Evolutionary conservation across 2,113 vertebrate genomes (phyloP), one percentile per base, ranked within the genome.

Genomic region (Tenebrosternarchus preto): DNA sequence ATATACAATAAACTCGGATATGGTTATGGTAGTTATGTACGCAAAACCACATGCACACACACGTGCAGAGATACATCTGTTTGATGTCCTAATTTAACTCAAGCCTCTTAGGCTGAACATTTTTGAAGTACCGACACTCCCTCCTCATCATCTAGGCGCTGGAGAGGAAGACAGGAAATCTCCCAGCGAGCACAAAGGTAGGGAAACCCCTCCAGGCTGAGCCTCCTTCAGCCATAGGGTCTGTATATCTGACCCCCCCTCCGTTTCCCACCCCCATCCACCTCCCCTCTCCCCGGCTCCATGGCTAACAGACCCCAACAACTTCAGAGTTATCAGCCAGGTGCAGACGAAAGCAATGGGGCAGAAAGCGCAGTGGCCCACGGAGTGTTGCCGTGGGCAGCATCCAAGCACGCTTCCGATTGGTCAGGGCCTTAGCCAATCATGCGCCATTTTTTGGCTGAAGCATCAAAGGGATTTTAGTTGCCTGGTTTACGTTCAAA

Each of bases 1-100:
- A 83, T 9, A 60, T 66, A 73, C 33, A 71, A 70, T 59, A 72
- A 72, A 25, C 50, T 25, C 46, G 9, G 29, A 67, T 80, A 36
- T 50, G 50, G 77, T 72, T 72, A 50, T 15, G 20, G 2, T 20
- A 33, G 11, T 61, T n/a, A 29, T 31, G 17, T 25, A 53, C 25
- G 70, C 59, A 72, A 27, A 82, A 61, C 61, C 27, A 22, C 31
- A 19, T 39, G 16, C 7, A 5, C 43, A 33, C 4, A 50, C 67
- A 64, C 19, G 53, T 29, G 61, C 77, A 73, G 11, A 33, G 16
- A 59, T 25, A 8, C 50, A 80, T 66, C 31, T 12, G 27, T 3
- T 53, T 55, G 25, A 22, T 80, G 19, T 56, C 59, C 67, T 25
- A 64, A 75, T 71, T 80, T 60, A 16, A 57, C 66, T 53, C 55